Conservation (phyloP, 2,888 invertebrate genomes). For the Meteorus cinctellus region DNA sequence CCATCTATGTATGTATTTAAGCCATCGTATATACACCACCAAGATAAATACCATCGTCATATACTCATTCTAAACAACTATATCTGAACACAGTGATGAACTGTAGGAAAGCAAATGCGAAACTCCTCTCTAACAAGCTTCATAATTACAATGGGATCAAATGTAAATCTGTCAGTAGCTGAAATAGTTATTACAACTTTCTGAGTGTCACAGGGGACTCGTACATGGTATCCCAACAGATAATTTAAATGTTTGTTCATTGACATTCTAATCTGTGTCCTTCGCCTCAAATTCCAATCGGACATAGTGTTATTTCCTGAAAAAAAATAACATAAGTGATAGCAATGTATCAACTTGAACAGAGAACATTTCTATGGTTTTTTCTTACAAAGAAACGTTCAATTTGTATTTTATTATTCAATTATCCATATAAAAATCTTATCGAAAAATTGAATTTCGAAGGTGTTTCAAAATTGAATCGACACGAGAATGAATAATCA, state of each 20-base stretch:
- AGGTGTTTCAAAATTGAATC: too few species aligned
- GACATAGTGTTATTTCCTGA: too few species aligned
- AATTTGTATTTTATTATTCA: too few species aligned
- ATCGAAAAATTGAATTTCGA: too few species aligned
- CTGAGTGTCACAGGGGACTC: conserved; percentile 25
- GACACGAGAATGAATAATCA: too few species aligned
- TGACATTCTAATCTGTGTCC: background rate
- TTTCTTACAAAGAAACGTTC: too few species aligned
- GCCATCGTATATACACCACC: conserved; percentile 31
- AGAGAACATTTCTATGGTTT: too few species aligned
- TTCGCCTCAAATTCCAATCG: too few species aligned
- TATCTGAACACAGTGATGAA: background rate
- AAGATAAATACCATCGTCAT: background rate
- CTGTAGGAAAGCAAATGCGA: conserved; percentile 1
- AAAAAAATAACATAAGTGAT: too few species aligned
- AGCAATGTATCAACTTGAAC: too few species aligned
- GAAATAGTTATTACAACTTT: conserved; percentile 33
- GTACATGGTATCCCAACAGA: conserved; percentile 17
- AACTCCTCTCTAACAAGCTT: conserved; percentile 39
- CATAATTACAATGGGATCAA: conserved; percentile 40
- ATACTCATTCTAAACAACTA: background rate
- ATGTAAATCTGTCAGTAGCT: conserved; percentile 24
- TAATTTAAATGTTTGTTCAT: background rate
- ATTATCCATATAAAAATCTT: too few species aligned
- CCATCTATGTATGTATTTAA: conserved; percentile 25